Percentiles rank a stretch among this genome's conserved stretches.
These are phyloP conservation scores for Perizoma flavofasciatum DNA, from an alignment of 2,888 invertebrate species.

Conservation along the genomic window DNA sequence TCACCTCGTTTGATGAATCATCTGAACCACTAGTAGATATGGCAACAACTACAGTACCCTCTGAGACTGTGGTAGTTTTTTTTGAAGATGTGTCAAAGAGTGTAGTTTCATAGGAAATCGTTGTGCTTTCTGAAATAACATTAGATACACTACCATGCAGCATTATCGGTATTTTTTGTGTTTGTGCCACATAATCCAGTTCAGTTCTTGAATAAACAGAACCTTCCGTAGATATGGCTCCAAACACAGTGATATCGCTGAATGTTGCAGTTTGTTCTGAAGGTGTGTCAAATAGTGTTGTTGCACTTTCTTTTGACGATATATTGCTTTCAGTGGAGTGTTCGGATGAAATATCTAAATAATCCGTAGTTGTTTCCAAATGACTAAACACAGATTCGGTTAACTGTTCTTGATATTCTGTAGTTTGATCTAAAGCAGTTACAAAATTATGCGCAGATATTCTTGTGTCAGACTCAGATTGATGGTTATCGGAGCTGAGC, in stretches of 20 bases:
- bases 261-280: neutral
- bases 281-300: neutral
- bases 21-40: neutral
- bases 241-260: neutral
- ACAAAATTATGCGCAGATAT: conserved; percentile 4
- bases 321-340: conserved; percentile 3
- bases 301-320: neutral
- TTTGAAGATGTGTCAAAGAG: neutral
- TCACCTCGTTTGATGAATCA: neutral
- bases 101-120: neutral
- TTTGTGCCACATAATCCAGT: too few species aligned
- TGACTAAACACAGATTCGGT: neutral
- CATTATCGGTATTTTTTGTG: too few species aligned
- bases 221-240: too few species aligned
- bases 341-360: neutral
- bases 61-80: neutral
- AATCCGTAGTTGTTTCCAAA: conserved; percentile 3
- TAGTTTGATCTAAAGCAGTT: neutral
- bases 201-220: too few species aligned
- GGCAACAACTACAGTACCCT: neutral
- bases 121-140: neutral
- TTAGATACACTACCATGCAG: too few species aligned
- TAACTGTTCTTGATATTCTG: neutral
- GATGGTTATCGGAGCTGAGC: neutral
- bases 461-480: conserved; percentile 1